Conservation (phyloP, 2,797 vertebrate genomes). For the Vireo griseus region DNA sequence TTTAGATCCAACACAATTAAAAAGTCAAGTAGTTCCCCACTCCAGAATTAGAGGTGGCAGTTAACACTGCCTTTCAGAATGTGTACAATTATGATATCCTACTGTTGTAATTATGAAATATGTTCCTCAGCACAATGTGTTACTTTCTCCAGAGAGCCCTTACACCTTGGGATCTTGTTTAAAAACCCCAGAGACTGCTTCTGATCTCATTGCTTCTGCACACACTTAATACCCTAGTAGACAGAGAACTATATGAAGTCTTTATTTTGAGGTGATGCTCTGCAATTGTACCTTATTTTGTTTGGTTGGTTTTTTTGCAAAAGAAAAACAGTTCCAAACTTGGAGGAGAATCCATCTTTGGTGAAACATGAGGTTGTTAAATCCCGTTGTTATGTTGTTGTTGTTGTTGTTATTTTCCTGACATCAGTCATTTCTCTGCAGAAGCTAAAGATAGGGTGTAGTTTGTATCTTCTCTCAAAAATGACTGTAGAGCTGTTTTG, state of each 20-base stretch:
- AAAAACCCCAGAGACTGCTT: neutral
- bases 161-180: neutral
- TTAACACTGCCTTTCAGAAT: neutral
- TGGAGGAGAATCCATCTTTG: neutral
- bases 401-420: slow-evolving; percentile 11
- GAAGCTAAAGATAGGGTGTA: neutral
- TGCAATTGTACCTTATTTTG: neutral
- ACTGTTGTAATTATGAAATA: neutral
- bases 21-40: neutral
- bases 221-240: neutral
- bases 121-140: neutral
- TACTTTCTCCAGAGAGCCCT: slow-evolving; percentile 1
- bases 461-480: neutral
- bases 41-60: neutral
- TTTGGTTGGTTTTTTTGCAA: neutral
- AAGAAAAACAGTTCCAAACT: neutral
- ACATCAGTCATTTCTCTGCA: neutral
- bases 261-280: neutral
- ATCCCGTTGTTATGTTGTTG: neutral
- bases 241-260: neutral
- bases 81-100: neutral
- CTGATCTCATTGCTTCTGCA: slow-evolving; percentile 13
- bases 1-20: neutral
- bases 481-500: neutral
- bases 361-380: neutral